Evolutionary conservation across 2,113 vertebrate genomes (phyloP), one percentile per base, ranked within the genome.

Genomic region (Microcebus murinus): DNA sequence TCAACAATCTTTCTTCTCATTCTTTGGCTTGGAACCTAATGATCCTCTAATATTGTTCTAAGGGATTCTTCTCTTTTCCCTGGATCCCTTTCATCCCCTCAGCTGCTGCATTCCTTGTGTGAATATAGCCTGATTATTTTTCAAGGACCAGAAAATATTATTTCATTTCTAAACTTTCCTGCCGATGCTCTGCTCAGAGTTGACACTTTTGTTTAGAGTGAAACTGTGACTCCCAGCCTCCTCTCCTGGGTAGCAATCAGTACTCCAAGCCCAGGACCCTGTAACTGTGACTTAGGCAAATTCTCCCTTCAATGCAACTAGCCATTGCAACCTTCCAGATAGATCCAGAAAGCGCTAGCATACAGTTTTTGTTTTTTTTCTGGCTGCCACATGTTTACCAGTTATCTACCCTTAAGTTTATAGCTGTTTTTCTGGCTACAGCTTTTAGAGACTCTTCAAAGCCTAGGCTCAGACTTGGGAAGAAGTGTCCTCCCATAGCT

Each of bases 121-220:
- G 91, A 31, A 48, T 34, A 29, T 10, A 76, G 57, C 25, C 82
- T 89, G 76, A 48, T 42, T 90, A 87, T 87, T 57, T 25, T 67
- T 71, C 57, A 71, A 74, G 67, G 76, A 25, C 34, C 61, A 83
- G 50, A 10, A n/a, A 25, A 36, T 21, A 76, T 31, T 57, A 8
- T 90, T 23, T 6, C 80, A 29, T 70, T 92, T 92, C 45, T 74
- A 65, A 92, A 31, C 11, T 23, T 79, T 92, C 77, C 48, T 71
- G 50, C 11, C 1, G 18, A 36, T 36, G 10, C 45, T 79, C 4
- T 57, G 36, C 27, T 90, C 68, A 67, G 87, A 96, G 42, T 21
- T 39, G 57, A 86, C 83, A 59, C 36, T 87, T 86, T 87, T 61
- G 65, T 80, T 45, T 9, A 31, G 91, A 96, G 94, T 48, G 70